Evolutionary conservation across 1,140 invertebrate species (phyloP).

Genomic region (Penaeus chinensis): DNA sequence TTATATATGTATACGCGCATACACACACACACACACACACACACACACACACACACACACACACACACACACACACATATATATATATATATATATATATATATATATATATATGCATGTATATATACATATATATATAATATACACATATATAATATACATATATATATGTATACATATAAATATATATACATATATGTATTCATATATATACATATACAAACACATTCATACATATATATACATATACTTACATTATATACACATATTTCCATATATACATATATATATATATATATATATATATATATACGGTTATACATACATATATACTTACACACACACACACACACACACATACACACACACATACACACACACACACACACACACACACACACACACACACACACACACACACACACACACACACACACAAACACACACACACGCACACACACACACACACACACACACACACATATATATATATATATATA

Average conservation of each 20-base stretch:
- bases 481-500: not conserved
- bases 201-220: not conserved
- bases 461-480: not conserved
- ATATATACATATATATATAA: no score
- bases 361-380: not conserved
- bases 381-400: constrained; percentile 19
- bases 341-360: not conserved
- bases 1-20: no score
- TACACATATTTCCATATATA: not conserved
- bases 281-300: constrained; percentile 26
- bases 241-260: not conserved
- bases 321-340: not conserved
- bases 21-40: not conserved
- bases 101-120: no score
- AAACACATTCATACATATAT: not conserved
- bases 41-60: not conserved
- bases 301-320: no score
- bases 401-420: not conserved
- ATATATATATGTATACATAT: no score
- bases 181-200: no score
- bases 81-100: no score
- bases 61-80: no score
- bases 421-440: constrained; percentile 23
- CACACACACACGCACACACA: not conserved
- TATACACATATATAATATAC: no score